phyloP scores from a whole-genome alignment of 2,113 vertebrate genomes.

The Myiopsitta monachus region DNA sequence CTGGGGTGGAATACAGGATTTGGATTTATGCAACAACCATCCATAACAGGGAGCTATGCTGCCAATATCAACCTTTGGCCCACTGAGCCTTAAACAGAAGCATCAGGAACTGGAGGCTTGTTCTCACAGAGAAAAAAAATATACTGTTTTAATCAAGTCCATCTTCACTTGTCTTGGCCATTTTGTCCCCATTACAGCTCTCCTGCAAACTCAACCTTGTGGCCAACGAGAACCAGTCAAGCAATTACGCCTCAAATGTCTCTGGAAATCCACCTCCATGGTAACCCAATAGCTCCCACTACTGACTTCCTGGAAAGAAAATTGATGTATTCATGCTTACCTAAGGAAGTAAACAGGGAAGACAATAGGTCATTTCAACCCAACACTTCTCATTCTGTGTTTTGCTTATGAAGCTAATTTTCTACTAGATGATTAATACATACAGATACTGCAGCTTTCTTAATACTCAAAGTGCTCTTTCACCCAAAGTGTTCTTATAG shows the following conservation, averaged over 20 bases:
- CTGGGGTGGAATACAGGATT: neutral
- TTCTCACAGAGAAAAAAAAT: neutral
- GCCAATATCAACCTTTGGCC: neutral
- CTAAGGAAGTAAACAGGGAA: neutral
- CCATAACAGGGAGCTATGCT: neutral
- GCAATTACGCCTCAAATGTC: neutral
- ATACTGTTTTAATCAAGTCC: neutral
- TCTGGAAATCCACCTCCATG: constrained; percentile 13
- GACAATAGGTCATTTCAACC: neutral
- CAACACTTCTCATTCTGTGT: neutral
- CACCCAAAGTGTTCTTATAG: neutral
- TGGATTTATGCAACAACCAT: neutral
- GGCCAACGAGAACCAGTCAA: constrained; percentile 17
- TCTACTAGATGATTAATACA: neutral
- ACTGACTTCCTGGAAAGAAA: constrained; percentile 44
- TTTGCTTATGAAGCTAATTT: neutral
- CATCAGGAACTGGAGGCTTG: neutral
- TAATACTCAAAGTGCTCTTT: neutral
- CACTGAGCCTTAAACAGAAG: neutral
- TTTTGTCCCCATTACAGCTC: neutral
- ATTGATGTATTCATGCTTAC: neutral
- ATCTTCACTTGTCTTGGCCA: neutral
- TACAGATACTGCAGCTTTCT: neutral
- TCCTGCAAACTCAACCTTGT: neutral
- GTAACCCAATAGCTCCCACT: constrained; percentile 43